These are phyloP conservation scores for Zaprionus lineosus DNA, from an alignment of 2,888 invertebrate genomes.

Conservation along the genomic window DNA sequence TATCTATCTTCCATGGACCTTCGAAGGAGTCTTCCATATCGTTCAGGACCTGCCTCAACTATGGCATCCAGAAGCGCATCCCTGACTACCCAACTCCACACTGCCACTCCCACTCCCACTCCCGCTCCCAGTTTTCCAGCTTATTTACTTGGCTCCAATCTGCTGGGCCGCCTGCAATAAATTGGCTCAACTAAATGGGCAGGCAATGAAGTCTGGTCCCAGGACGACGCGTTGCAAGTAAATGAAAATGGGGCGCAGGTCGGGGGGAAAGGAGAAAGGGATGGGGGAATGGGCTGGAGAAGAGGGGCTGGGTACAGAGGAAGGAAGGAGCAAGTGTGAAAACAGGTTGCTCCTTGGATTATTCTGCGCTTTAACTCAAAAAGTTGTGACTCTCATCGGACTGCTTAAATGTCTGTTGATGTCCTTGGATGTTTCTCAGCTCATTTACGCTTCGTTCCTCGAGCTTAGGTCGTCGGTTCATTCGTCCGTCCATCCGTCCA, in stretches of 20 bases:
- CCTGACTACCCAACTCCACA: no score
- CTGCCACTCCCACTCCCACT: background rate
- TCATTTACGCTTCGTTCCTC: constrained; percentile 39
- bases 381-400: constrained; percentile 45
- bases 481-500: background rate
- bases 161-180: constrained; percentile 9
- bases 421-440: constrained; percentile 3
- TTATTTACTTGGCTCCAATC: constrained; percentile 34
- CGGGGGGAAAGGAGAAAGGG: background rate
- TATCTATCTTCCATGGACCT: no score
- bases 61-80: no score
- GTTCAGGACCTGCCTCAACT: no score
- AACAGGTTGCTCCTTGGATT: constrained; percentile 23
- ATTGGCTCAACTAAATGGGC: constrained; percentile 16
- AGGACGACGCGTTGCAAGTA: constrained; percentile 37
- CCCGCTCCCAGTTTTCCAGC: background rate
- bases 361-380: constrained; percentile 2
- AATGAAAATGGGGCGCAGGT: constrained; percentile 36
- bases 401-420: constrained; percentile 31
- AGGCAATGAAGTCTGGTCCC: constrained; percentile 42
- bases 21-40: no score
- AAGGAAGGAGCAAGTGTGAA: background rate
- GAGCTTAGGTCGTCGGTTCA: background rate
- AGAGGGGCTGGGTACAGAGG: background rate
- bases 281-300: background rate